Evolutionary conservation across 2,113 vertebrate genomes (phyloP).

Genomic region (Ramphastos sulfuratus): DNA sequence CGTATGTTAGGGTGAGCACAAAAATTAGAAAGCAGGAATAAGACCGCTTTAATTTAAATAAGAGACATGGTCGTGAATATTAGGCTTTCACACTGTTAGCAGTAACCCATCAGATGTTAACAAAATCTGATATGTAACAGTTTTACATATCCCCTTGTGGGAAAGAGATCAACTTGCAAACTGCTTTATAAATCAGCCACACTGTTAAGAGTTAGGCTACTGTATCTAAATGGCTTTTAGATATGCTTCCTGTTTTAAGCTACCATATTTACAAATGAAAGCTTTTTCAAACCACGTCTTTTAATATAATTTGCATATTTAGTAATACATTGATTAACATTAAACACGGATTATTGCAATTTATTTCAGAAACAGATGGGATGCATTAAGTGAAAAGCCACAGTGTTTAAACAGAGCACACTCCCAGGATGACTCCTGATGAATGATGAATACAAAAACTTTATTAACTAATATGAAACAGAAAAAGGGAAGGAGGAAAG

Average conservation of each 20-base stretch:
- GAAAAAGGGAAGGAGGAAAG: neutral
- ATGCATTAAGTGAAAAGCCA: constrained; percentile 82
- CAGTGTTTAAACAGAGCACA: constrained; percentile 75
- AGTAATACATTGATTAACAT: constrained; percentile 89
- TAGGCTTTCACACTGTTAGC: constrained; percentile 74
- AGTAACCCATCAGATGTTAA: constrained; percentile 78
- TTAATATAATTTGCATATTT: constrained; percentile 90
- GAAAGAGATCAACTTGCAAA: constrained; percentile 81
- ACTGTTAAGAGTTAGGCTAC: constrained; percentile 80
- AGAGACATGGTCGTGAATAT: constrained; percentile 78
- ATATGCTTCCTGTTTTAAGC: constrained; percentile 85
- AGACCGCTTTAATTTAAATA: constrained; percentile 82
- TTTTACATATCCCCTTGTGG: constrained; percentile 83
- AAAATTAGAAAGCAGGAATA: constrained; percentile 77
- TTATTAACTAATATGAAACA: constrained; percentile 67
- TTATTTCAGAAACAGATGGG: constrained; percentile 88
- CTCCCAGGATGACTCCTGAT: constrained; percentile 74
- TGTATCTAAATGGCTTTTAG: constrained; percentile 88
- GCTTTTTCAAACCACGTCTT: constrained; percentile 84
- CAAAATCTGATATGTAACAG: constrained; percentile 84
- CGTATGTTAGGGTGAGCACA: constrained; percentile 71
- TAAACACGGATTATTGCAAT: constrained; percentile 88
- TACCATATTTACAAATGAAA: constrained; percentile 88
- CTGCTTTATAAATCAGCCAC: constrained; percentile 82
- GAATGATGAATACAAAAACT: constrained; percentile 81